These are phyloP conservation scores for Pimpla rufipes DNA, from an alignment of 2,888 invertebrate species.

Conservation along the genomic window DNA sequence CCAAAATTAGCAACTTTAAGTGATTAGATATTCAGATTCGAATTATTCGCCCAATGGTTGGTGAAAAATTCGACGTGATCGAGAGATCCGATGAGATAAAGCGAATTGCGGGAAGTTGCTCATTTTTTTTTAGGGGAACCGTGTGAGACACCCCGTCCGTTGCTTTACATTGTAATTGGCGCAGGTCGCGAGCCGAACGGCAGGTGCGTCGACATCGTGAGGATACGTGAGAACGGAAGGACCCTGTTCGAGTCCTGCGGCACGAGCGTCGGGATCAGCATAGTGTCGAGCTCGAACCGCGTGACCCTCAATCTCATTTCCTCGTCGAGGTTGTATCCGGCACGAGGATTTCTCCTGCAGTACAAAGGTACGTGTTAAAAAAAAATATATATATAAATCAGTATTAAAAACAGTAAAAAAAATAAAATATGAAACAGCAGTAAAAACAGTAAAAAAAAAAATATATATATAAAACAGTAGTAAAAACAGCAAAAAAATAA, in stretches of 20 bases:
- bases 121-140: background rate
- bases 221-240: slow-evolving; percentile 80
- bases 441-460: background rate
- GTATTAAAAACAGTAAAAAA: background rate
- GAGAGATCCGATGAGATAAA: background rate
- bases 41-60: background rate
- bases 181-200: slow-evolving; percentile 81
- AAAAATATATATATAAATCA: too few species aligned
- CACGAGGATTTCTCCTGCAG: slow-evolving; percentile 82
- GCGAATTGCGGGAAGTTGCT: background rate
- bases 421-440: slow-evolving; percentile 1
- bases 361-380: slow-evolving; percentile 79
- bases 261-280: slow-evolving; percentile 79
- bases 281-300: slow-evolving; percentile 80
- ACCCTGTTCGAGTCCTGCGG: slow-evolving; percentile 83
- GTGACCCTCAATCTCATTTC: slow-evolving; percentile 82
- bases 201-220: slow-evolving; percentile 82
- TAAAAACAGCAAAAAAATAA: background rate
- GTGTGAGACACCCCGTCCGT: background rate
- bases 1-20: too few species aligned
- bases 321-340: slow-evolving; percentile 77
- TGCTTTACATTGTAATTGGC: background rate
- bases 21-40: too few species aligned
- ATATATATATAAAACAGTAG: too few species aligned
- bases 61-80: background rate